These are phyloP conservation scores for Typhlichthys eigenmanni DNA, from an alignment of 2,797 vertebrate genomes.

Conservation along the genomic window DNA sequence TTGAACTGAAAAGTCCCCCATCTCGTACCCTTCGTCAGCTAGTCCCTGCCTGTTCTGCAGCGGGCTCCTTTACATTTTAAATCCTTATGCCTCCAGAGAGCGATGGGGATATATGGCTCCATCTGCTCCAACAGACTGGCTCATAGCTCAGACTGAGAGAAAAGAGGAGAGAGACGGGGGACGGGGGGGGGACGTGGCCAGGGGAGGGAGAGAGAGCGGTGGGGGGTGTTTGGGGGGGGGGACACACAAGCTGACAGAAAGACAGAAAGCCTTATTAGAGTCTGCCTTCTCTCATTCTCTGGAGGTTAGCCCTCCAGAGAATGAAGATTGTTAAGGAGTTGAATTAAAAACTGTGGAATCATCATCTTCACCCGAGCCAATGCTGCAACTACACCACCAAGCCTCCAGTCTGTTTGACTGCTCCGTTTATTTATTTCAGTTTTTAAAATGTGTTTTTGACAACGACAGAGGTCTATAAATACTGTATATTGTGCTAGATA, in stretches of 20 bases:
- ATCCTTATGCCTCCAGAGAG: slow-evolving; percentile 67
- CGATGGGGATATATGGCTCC: slow-evolving; percentile 73
- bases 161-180: background rate
- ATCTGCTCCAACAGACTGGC: slow-evolving; percentile 75
- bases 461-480: too few relatives aligned
- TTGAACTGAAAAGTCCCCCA: slow-evolving; percentile 34
- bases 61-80: slow-evolving; percentile 77
- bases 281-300: slow-evolving; percentile 62
- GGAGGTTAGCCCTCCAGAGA: slow-evolving; percentile 49
- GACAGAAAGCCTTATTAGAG: slow-evolving; percentile 68
- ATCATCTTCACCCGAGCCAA: slow-evolving; percentile 24
- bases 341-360: slow-evolving; percentile 50
- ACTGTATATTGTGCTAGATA: too few relatives aligned
- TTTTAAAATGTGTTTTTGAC: too few relatives aligned
- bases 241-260: slow-evolving; percentile 61
- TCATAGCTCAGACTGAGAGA: slow-evolving; percentile 55
- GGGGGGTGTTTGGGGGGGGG: slow-evolving; percentile 19
- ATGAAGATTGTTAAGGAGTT: slow-evolving; percentile 38
- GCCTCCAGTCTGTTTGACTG: too few relatives aligned
- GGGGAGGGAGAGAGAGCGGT: slow-evolving; percentile 5
- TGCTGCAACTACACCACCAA: too few relatives aligned
- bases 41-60: slow-evolving; percentile 44
- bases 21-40: slow-evolving; percentile 53
- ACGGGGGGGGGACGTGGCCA: too few relatives aligned
- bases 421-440: too few relatives aligned